phyloP scores from a whole-genome alignment of 2,888 invertebrate genomes.

The Deilephila porcellus region DNA sequence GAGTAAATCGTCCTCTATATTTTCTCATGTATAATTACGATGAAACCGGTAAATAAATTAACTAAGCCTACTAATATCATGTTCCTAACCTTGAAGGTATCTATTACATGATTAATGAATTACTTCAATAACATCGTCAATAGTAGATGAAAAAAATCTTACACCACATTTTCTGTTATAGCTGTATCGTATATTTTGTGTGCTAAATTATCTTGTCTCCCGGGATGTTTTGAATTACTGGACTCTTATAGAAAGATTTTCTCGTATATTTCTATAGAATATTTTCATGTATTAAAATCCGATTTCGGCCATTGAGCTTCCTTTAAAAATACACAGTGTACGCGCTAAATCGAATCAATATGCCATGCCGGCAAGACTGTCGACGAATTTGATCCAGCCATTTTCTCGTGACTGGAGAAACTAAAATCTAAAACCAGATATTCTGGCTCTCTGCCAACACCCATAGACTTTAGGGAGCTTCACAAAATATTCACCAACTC shows the following conservation, averaged over 20 bases:
- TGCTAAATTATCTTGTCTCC: neutral
- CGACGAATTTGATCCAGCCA: conserved; percentile 13
- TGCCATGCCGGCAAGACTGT: neutral
- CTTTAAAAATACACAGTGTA: conserved; percentile 18
- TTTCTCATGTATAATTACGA: too few species aligned
- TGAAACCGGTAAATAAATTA: too few species aligned
- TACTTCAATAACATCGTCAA: too few species aligned
- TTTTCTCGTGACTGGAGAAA: neutral
- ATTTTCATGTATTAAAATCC: neutral
- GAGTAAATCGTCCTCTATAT: too few species aligned
- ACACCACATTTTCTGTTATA: neutral
- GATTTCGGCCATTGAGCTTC: neutral
- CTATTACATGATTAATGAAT: too few species aligned
- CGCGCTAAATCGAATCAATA: conserved; percentile 7
- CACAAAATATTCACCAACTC: neutral
- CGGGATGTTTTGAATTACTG: neutral
- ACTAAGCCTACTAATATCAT: too few species aligned
- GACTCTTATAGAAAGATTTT: neutral
- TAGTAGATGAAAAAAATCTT: too few species aligned
- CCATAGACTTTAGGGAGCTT: neutral
- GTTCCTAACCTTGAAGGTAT: too few species aligned
- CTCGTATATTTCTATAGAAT: neutral
- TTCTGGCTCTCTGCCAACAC: conserved; percentile 4
- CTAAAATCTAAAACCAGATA: conserved; percentile 4
- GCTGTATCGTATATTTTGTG: neutral